A percentile compares a stretch with the other conserved stretches of the same genome.
phyloP scores from a whole-genome alignment of 2,888 invertebrate species.

The Andrena trimmerana region DNA sequence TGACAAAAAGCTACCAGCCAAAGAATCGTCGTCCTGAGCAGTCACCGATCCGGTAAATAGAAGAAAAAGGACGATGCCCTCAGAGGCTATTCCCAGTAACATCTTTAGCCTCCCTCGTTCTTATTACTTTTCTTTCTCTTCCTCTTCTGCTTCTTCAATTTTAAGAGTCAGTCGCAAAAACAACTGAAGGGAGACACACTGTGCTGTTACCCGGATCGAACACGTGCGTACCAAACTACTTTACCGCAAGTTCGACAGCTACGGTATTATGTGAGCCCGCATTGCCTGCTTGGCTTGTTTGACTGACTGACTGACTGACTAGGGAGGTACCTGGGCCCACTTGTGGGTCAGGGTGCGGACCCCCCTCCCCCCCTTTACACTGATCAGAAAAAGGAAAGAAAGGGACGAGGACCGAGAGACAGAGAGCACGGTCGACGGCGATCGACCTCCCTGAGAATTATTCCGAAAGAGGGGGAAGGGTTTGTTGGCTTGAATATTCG shows the following conservation, averaged over 20 bases:
- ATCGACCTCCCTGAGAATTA: constrained; percentile 65
- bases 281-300: constrained; percentile 81
- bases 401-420: constrained; percentile 65
- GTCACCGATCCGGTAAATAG: constrained; percentile 68
- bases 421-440: constrained; percentile 53
- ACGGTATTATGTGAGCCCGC: constrained; percentile 80
- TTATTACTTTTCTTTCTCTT: constrained; percentile 24
- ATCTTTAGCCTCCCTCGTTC: constrained; percentile 63
- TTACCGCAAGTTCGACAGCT: constrained; percentile 78
- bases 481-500: constrained; percentile 65
- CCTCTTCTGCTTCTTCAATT: constrained; percentile 27
- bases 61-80: constrained; percentile 74
- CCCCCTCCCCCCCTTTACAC: constrained; percentile 68
- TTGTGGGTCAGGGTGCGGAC: constrained; percentile 83
- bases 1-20: constrained; percentile 93
- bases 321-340: constrained; percentile 71
- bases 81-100: constrained; percentile 66
- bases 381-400: constrained; percentile 61
- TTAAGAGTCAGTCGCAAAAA: constrained; percentile 40
- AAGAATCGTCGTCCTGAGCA: constrained; percentile 89
- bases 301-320: constrained; percentile 72
- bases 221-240: constrained; percentile 68
- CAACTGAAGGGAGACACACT: constrained; percentile 46
- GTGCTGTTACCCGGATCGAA: constrained; percentile 50
- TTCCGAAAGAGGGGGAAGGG: constrained; percentile 72